Conservation (phyloP, 2,113 vertebrate genomes). For the Megalops atlanticus region DNA sequence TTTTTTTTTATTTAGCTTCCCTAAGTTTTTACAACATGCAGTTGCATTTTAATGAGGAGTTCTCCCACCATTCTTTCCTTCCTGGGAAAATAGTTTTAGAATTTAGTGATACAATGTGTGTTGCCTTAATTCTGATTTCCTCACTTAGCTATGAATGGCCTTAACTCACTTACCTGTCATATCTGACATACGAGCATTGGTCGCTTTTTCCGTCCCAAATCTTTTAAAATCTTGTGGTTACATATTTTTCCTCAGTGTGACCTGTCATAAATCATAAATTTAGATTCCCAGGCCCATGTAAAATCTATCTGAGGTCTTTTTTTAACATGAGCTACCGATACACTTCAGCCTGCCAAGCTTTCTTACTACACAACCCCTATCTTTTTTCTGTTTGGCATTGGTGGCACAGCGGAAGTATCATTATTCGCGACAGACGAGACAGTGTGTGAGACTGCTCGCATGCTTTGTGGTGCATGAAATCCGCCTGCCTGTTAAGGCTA, state of each 20-base stretch:
- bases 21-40: not conserved
- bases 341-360: not conserved
- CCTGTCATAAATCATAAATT: not conserved
- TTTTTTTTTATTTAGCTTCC: not conserved
- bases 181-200: no score
- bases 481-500: not conserved
- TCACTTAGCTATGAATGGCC: no score
- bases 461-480: not conserved
- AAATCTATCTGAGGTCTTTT: not conserved
- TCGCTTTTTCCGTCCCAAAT: no score
- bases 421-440: no score
- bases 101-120: not conserved
- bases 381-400: no score
- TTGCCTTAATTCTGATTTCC: not conserved
- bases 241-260: no score
- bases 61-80: not conserved
- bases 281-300: not conserved
- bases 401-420: no score
- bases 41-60: not conserved
- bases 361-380: not conserved
- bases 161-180: no score
- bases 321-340: no score
- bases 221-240: no score
- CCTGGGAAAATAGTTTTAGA: not conserved
- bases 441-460: no score